phyloP scores from a whole-genome alignment of 1,140 invertebrate species.

The Calosoma granatense region DNA sequence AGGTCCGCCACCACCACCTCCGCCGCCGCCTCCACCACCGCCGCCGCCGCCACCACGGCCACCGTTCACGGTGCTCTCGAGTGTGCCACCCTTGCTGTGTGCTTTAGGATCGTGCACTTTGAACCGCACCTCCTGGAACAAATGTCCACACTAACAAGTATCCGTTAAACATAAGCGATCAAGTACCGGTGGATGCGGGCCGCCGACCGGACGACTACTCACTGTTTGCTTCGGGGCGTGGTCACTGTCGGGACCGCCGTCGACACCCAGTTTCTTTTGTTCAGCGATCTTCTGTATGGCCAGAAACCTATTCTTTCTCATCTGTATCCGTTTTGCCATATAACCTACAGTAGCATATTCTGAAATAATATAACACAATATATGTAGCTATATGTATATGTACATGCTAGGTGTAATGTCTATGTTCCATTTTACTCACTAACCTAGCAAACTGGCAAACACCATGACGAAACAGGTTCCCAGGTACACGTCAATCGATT shows the following conservation, averaged over 20 bases:
- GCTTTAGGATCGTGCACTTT: constrained; percentile 88
- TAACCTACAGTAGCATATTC: constrained; percentile 92
- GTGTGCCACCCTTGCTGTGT: constrained; percentile 79
- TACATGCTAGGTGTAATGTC: constrained; percentile 5
- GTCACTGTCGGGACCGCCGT: constrained; percentile 55
- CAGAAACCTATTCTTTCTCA: constrained; percentile 82
- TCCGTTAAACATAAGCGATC: constrained; percentile 25
- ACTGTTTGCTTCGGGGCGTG: constrained; percentile 68
- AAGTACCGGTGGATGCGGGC: constrained; percentile 21
- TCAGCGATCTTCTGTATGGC: constrained; percentile 82
- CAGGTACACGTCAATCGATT: constrained; percentile 96
- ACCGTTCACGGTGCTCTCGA: constrained; percentile 84
- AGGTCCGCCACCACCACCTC: constrained; percentile 34
- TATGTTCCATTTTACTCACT: constrained; percentile 34
- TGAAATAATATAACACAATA: constrained; percentile 42
- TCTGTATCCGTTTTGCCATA: constrained; percentile 90
- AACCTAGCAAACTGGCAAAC: constrained; percentile 87
- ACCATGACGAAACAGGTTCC: constrained; percentile 98
- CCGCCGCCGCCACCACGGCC: constrained; percentile 49
- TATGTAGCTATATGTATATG: neutral
- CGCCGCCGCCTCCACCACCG: constrained; percentile 30
- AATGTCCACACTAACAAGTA: constrained; percentile 62
- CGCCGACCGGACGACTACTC: constrained; percentile 44
- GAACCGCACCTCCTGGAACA: constrained; percentile 87
- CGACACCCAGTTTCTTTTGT: constrained; percentile 71